Percentiles rank a stretch among this genome's conserved stretches.
Conservation (phyloP, 92 coral and sea anemone species). For the Phymanthus crucifer region DNA sequence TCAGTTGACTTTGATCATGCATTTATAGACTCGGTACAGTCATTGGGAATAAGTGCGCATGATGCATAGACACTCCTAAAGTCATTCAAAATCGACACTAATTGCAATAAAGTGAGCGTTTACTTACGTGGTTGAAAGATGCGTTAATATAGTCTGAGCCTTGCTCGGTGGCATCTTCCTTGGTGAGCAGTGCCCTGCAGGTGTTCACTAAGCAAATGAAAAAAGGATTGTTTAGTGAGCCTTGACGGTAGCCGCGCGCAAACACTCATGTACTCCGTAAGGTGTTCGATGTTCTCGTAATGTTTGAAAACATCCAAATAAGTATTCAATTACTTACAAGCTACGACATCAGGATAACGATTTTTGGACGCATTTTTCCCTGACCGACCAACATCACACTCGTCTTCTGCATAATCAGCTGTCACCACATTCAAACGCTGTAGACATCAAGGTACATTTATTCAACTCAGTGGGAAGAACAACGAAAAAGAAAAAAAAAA, state of each 20-base stretch:
- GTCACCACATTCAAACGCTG: constrained; percentile 35
- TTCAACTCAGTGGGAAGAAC: background rate
- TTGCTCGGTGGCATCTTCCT: constrained; percentile 15
- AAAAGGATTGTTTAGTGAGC: background rate
- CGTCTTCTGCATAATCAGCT: constrained; percentile 30
- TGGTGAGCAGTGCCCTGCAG: constrained; percentile 41
- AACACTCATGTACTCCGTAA: background rate
- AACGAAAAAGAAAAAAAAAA: background rate
- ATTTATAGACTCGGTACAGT: too few relatives aligned
- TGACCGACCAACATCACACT: constrained; percentile 18
- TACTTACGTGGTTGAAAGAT: constrained; percentile 58
- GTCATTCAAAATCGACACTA: too few relatives aligned
- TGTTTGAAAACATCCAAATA: too few relatives aligned
- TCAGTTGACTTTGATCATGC: too few relatives aligned
- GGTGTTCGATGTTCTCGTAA: too few relatives aligned
- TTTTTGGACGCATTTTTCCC: constrained; percentile 29
- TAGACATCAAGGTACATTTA: background rate
- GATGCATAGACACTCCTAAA: too few relatives aligned
- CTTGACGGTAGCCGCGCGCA: background rate
- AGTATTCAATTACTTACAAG: constrained; percentile 17
- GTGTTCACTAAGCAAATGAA: constrained; percentile 39
- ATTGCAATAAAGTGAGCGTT: background rate
- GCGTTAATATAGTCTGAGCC: constrained; percentile 53
- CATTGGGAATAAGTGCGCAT: background rate
- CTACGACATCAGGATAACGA: constrained; percentile 33